These are phyloP conservation scores for Drosophila fuyamai DNA, from an alignment of 1,140 invertebrate species.

Conservation along the genomic window DNA sequence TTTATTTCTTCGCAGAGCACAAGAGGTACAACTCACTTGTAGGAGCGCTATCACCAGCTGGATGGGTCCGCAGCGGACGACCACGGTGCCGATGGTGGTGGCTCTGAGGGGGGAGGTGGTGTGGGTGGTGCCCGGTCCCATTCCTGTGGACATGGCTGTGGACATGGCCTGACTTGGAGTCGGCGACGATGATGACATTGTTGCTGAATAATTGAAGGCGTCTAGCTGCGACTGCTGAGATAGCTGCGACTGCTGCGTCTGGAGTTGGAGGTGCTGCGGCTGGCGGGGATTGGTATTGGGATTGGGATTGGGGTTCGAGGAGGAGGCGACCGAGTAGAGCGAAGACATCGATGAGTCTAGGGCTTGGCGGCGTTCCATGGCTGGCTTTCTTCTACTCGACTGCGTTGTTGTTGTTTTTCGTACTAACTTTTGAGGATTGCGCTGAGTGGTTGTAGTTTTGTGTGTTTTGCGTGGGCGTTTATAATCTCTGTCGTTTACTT, in stretches of 20 bases:
- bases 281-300: conserved; percentile 48
- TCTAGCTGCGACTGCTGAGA: conserved; percentile 63
- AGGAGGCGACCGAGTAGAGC: conserved; percentile 78
- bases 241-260: conserved; percentile 48
- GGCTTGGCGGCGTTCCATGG: conserved; percentile 77
- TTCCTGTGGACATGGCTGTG: conserved; percentile 30
- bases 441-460: conserved; percentile 45
- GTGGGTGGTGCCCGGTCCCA: conserved; percentile 17
- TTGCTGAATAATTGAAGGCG: conserved; percentile 82
- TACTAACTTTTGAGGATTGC: conserved; percentile 37
- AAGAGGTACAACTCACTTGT: conserved; percentile 89
- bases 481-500: conserved; percentile 73
- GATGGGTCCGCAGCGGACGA: conserved; percentile 93
- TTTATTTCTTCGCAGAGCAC: conserved; percentile 3
- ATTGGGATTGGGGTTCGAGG: conserved; percentile 46
- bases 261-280: conserved; percentile 18
- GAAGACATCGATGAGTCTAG: conserved; percentile 84
- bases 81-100: conserved; percentile 96
- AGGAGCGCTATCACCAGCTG: conserved; percentile 95
- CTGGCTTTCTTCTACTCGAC: conserved; percentile 13
- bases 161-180: conserved; percentile 69
- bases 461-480: conserved; percentile 73
- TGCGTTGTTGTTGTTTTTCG: conserved; percentile 21
- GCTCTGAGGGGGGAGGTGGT: conserved; percentile 76
- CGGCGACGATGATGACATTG: conserved; percentile 83